Evolutionary conservation across 2,888 invertebrate genomes (phyloP).

Genomic region (Minunthozetes semirufus): DNA sequence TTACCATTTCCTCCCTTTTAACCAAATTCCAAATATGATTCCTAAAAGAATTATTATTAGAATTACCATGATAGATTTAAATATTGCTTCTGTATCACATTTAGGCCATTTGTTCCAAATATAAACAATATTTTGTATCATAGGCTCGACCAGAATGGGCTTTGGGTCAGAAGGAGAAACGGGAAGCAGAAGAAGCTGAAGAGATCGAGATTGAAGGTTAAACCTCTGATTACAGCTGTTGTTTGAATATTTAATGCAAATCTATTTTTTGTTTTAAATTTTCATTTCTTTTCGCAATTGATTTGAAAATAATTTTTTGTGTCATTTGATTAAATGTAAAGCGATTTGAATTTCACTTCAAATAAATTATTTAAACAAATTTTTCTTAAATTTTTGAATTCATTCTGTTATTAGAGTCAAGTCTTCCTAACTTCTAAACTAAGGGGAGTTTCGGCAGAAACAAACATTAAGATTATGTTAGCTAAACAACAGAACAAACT

Average conservation of each 20-base stretch:
- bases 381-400: neutral
- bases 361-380: neutral
- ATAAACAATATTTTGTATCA: neutral
- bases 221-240: neutral
- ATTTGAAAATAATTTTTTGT: neutral
- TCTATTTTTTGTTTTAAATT: neutral
- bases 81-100: neutral
- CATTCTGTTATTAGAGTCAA: too few species aligned
- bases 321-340: neutral
- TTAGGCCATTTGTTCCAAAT: neutral
- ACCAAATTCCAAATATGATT: too few species aligned
- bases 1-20: too few species aligned
- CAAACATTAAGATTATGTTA: too few species aligned
- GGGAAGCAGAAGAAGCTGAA: conserved; percentile 33
- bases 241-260: neutral
- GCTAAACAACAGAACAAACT: too few species aligned
- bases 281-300: neutral
- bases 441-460: too few species aligned
- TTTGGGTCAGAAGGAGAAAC: conserved; percentile 42
- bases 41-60: too few species aligned
- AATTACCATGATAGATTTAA: neutral
- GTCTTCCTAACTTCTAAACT: too few species aligned
- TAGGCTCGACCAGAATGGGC: conserved; percentile 44
- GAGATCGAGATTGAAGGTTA: conserved; percentile 30
- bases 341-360: neutral